Conservation (phyloP, 2,113 vertebrate species). For the Microtus richardsoni region DNA sequence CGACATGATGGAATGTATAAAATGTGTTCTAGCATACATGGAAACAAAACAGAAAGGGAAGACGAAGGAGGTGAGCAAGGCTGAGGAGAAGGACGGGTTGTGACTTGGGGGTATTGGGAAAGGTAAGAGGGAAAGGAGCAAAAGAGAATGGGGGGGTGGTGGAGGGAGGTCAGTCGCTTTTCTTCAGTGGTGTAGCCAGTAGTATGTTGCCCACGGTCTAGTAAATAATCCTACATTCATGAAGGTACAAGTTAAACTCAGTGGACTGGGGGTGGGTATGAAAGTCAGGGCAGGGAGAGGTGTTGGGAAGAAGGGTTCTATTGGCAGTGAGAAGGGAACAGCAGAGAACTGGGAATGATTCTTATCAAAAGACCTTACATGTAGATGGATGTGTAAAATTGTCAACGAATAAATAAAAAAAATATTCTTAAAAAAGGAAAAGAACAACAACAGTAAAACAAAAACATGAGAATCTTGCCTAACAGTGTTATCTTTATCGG, state of each 20-base stretch:
- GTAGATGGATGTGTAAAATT: not conserved
- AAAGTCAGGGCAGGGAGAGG: too few relatives aligned
- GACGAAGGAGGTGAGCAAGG: not conserved
- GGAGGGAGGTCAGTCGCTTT: not conserved
- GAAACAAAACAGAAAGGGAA: not conserved
- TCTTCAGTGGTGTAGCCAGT: not conserved
- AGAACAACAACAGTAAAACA: too few relatives aligned
- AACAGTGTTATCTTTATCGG: not conserved
- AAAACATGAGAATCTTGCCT: not conserved
- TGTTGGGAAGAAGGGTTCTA: not conserved
- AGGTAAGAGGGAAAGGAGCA: not conserved
- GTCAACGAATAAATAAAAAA: not conserved
- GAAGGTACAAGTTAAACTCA: not conserved
- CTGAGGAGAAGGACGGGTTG: too few relatives aligned
- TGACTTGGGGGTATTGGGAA: fast-evolving
- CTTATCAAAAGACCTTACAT: not conserved
- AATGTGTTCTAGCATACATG: not conserved
- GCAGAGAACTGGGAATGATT: not conserved
- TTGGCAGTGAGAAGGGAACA: not conserved
- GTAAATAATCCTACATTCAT: not conserved
- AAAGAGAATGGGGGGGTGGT: too few relatives aligned
- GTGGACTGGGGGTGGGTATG: too few relatives aligned
- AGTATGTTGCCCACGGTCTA: not conserved
- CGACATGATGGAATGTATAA: not conserved
- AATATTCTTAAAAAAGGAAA: not conserved